Evolutionary conservation across 2,113 vertebrate genomes (phyloP), one percentile per base, ranked within the genome.

Genomic region (Calcarius ornatus): DNA sequence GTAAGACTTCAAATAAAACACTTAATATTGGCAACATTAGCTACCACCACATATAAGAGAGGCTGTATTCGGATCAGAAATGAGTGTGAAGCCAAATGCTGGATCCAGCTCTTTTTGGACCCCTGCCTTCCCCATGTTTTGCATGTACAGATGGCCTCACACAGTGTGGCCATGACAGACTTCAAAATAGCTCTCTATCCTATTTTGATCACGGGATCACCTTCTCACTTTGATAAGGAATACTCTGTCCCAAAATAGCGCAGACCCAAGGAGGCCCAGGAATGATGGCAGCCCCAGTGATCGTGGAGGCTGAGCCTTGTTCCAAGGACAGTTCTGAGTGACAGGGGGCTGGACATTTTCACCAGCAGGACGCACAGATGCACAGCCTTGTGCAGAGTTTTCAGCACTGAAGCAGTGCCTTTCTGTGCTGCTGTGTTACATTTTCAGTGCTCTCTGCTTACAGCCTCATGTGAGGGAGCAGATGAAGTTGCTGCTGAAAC

Each of bases 221-320:
- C 72, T 88, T 77, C 56, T 75, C 40, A 22, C 35, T 81, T 78
- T 69, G 76, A 84, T 93, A 93, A 95, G 76, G 69, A 93, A 86
- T 51, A 57, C 60, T 91, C 66, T 45, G 24, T 80, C 75, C 78
- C 40, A 43, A 71, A 96, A 90, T 60, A 96, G 90, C 6, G 4
- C 80, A 71, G n/a, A 43, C 48, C 53, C 48, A 71, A 78, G 65
- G 64, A 71, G 87, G 56, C 72, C 48, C 51, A 68, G 79, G 40
- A 78, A 53, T 45, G 86, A 27, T 25, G 18, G 88, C 47, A 83
- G 63, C 37, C 42, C 47, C 43, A 37, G 54, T 28, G 50, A 57
- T 22, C 0, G 0, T 35, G 21, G 79, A 47, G 75, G 50, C 35
- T 3, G 15, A 93, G 30, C 21, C 68, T 57, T 83, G 20, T 81